A percentile compares a stretch with the other conserved stretches of the same genome.
These are phyloP conservation scores for Sisor rabdophorus DNA, from an alignment of 2,113 vertebrate species.

Conservation along the genomic window DNA sequence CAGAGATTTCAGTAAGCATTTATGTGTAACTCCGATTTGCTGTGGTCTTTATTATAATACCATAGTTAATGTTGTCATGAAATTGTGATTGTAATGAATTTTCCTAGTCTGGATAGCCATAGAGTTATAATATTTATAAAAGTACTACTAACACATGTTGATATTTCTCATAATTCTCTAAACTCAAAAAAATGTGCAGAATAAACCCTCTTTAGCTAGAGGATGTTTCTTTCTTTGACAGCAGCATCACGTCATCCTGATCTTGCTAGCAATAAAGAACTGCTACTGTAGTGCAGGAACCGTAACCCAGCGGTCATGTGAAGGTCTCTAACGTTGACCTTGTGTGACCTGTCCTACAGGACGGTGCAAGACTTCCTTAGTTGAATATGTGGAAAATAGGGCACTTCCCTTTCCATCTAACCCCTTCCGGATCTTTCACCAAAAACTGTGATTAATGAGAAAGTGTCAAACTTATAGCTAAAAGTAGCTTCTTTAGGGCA, in stretches of 20 bases:
- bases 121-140: too few relatives aligned
- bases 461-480: constrained; percentile 1
- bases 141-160: too few relatives aligned
- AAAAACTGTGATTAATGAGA: constrained; percentile 69
- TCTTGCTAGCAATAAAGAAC: too few relatives aligned
- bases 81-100: not conserved
- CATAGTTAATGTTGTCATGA: not conserved
- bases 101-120: too few relatives aligned
- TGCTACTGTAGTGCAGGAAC: not conserved
- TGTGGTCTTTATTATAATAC: not conserved
- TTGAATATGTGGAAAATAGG: constrained; percentile 65
- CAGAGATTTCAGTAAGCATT: too few relatives aligned
- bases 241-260: too few relatives aligned
- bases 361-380: too few relatives aligned
- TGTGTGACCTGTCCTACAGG: constrained; percentile 52
- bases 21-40: not conserved
- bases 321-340: constrained; percentile 57
- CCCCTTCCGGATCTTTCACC: constrained; percentile 65
- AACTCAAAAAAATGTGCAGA: not conserved
- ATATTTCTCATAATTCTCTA: not conserved
- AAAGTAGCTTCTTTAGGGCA: not conserved
- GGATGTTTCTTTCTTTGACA: too few relatives aligned
- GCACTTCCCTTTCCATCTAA: constrained; percentile 52
- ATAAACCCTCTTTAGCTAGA: not conserved
- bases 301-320: constrained; percentile 43